These are phyloP conservation scores for Sceloporus undulatus DNA, from an alignment of 2,113 vertebrate genomes.

Conservation along the genomic window DNA sequence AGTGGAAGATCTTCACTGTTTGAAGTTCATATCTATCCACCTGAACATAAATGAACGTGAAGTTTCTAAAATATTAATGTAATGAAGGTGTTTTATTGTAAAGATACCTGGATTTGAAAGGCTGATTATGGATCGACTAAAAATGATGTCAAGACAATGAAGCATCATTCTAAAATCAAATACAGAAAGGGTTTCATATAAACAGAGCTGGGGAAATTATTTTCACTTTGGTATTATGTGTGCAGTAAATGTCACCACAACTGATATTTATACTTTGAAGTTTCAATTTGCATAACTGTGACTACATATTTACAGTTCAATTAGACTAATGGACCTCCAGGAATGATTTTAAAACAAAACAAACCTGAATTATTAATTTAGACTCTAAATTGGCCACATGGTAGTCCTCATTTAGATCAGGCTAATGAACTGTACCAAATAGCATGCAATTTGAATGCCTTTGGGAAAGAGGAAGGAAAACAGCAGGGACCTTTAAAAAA, in stretches of 20 bases:
- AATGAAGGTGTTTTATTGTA: not conserved
- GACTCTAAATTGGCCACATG: slow-evolving; percentile 9
- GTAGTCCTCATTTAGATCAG: slow-evolving; percentile 23
- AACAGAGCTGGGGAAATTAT: slow-evolving; percentile 8
- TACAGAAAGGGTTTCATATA: not conserved
- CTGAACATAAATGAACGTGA: not conserved
- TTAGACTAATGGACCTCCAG: slow-evolving; percentile 33
- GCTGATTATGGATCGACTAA: not conserved
- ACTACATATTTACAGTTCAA: slow-evolving; percentile 21
- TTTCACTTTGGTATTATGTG: slow-evolving; percentile 10
- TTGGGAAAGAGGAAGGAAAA: slow-evolving; percentile 7
- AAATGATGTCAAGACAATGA: not conserved
- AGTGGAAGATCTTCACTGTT: not conserved
- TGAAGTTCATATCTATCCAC: not conserved
- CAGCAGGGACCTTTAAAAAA: not conserved
- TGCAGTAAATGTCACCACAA: slow-evolving; percentile 11
- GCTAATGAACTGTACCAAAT: slow-evolving; percentile 18
- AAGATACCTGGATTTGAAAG: not conserved
- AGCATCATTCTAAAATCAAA: not conserved
- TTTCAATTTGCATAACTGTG: slow-evolving; percentile 29
- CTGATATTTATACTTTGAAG: slow-evolving; percentile 19
- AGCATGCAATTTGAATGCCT: slow-evolving; percentile 3
- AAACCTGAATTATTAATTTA: slow-evolving; percentile 35
- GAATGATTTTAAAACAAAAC: slow-evolving; percentile 27
- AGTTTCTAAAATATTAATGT: not conserved